Conservation (phyloP, 2,797 vertebrate genomes). For the Sus cebifrons region DNA sequence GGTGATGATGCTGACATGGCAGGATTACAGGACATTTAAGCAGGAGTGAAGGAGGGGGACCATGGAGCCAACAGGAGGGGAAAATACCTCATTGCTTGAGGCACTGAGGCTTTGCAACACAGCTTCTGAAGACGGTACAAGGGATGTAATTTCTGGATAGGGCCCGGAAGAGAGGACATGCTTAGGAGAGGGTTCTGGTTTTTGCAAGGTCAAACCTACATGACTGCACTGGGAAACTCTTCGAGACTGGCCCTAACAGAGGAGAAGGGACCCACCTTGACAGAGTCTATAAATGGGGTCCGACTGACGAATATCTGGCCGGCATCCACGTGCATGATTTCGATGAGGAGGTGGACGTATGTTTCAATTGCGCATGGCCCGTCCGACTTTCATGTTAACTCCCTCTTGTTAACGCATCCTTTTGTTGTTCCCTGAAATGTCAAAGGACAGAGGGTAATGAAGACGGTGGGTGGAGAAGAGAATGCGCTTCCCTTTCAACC, state of each 20-base stretch:
- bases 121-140: neutral
- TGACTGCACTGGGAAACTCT: neutral
- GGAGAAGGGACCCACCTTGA: fast-evolving
- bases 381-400: neutral
- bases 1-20: neutral
- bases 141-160: neutral
- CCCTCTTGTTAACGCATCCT: neutral
- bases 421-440: neutral
- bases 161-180: neutral
- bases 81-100: neutral
- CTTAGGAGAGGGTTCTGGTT: neutral
- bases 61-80: fast-evolving
- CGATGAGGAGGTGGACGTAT: fast-evolving
- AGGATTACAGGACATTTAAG: no score
- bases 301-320: neutral
- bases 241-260: neutral
- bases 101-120: neutral
- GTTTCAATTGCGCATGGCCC: neutral
- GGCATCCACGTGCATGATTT: fast-evolving
- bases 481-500: no score
- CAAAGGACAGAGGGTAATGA: neutral
- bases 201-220: neutral
- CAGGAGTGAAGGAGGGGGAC: neutral
- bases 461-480: neutral
- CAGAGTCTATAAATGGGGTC: neutral